A percentile compares a stretch with the other conserved stretches of the same genome.
phyloP scores from a whole-genome alignment of 2,113 vertebrate species.

The Lichenostomus cassidix region DNA sequence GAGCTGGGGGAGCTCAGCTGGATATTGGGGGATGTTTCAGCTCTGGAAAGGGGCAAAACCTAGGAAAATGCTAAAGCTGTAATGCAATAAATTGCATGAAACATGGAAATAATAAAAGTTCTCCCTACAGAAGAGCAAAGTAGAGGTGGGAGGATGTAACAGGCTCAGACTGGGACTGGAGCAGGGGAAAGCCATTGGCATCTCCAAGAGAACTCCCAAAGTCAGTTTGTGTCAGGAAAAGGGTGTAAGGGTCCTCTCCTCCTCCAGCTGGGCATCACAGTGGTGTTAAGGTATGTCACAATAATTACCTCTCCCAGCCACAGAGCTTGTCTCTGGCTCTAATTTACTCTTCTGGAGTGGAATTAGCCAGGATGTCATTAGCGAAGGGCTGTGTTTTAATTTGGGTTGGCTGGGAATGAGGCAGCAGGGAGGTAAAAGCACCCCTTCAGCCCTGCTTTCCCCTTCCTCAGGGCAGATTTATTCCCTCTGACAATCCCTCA shows the following conservation, averaged over 20 bases:
- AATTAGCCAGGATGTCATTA: neutral
- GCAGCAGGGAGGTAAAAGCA: neutral
- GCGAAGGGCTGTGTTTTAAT: neutral
- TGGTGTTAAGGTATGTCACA: constrained; percentile 43
- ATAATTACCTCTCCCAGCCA: constrained; percentile 26
- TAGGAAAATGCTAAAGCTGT: neutral
- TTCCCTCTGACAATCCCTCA: neutral
- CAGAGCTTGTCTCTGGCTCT: neutral
- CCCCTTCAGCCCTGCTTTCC: neutral
- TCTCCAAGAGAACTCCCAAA: neutral
- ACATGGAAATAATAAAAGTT: neutral
- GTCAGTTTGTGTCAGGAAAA: neutral
- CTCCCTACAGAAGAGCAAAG: neutral
- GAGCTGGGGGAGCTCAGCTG: neutral
- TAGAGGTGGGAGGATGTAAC: neutral
- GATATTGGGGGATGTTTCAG: neutral
- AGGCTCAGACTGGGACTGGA: neutral
- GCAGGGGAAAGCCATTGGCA: neutral
- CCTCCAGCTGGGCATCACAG: neutral
- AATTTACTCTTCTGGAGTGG: neutral
- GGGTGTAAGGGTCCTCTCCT: neutral
- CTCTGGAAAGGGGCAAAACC: neutral
- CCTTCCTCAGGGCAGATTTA: neutral
- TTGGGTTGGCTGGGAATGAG: neutral
- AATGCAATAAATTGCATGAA: neutral